Base-by-base conservation (phyloP, 2,797 vertebrate species). In the Falco peregrinus region DNA sequence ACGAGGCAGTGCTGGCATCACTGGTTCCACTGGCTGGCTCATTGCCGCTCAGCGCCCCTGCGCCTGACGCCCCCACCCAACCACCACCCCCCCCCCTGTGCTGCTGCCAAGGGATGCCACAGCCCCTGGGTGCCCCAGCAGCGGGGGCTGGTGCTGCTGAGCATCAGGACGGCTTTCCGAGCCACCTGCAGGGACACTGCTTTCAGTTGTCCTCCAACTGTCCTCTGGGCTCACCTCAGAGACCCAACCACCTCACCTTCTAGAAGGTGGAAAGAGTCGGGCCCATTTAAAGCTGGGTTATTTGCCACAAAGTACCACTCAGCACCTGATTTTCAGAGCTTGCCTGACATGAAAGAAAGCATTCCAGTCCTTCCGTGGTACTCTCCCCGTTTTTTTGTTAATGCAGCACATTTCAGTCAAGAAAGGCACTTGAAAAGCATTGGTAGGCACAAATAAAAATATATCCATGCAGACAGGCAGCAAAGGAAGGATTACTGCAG, bases 71-170 rank as follows among this genome's bases (percentile, higher is more conserved):
- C 11, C 39, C 39, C 39, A 10, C 39, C 39, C 39, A 41, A 35
- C 35, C 35, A 37, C 39, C 39, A 10, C 39, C 39, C 41, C 11
- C 68, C 21, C 43, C 45, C 2, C n/a, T n/a, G 0, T 53, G 26
- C 37, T 53, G 26, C 37, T 81, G 37, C n/a, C 0, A 0, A 48
- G 50, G 37, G 43, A 6, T 56, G 75, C 39, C 8, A 5, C 0
- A 1, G 33, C 11, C 35, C 37, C 51, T 9, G 29, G 24, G 31
- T 75, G 26, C 16, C 54, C 35, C 51, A 24, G 29, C 15, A 79
- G n/a, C 78, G 63, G 31, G 24, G 39, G 35, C 25, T 1, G 2
- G 54, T 45, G 64, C 11, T 3, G 8, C 12, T 26, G 48, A 89
- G 28, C 35, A 21, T 31, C 20, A 37, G 71, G 47, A 53, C 29